Percentiles rank a stretch among this genome's conserved stretches.
Conservation (phyloP, 1,140 invertebrate species). For the Aphelinus atriplicis region DNA sequence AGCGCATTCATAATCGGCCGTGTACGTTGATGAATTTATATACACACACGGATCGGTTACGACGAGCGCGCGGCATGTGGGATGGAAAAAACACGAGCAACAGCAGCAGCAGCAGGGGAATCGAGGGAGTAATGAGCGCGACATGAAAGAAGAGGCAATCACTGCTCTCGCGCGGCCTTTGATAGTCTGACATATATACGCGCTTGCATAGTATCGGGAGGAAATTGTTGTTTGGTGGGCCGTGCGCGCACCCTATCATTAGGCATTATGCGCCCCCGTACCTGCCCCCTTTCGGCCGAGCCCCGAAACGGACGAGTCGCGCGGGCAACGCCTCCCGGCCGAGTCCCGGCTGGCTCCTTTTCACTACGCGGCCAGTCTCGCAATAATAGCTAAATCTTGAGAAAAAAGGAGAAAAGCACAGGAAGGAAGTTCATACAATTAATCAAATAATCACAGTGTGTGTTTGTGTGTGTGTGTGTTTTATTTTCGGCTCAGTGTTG, state of each 20-base stretch:
- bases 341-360: constrained; percentile 45
- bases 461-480: constrained; percentile 4
- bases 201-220: constrained; percentile 34
- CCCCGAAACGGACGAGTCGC: constrained; percentile 54
- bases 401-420: not conserved
- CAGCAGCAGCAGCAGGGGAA: too few relatives aligned
- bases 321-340: constrained; percentile 53
- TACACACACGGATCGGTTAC: too few relatives aligned
- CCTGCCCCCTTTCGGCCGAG: constrained; percentile 42
- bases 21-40: too few relatives aligned
- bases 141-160: constrained; percentile 30
- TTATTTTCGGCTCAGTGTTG: not conserved
- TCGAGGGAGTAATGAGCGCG: constrained; percentile 25
- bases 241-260: constrained; percentile 54
- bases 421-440: constrained; percentile 49
- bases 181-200: constrained; percentile 12
- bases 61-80: too few relatives aligned
- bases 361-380: not conserved
- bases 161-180: constrained; percentile 30
- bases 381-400: too few relatives aligned
- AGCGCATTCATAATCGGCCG: too few relatives aligned
- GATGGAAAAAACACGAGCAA: too few relatives aligned
- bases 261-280: constrained; percentile 54
- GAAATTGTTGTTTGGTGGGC: constrained; percentile 48
- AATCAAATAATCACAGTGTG: constrained; percentile 24